Evolutionary conservation across 2,113 vertebrate species (phyloP).

Genomic region (Misgurnus anguillicaudatus): DNA sequence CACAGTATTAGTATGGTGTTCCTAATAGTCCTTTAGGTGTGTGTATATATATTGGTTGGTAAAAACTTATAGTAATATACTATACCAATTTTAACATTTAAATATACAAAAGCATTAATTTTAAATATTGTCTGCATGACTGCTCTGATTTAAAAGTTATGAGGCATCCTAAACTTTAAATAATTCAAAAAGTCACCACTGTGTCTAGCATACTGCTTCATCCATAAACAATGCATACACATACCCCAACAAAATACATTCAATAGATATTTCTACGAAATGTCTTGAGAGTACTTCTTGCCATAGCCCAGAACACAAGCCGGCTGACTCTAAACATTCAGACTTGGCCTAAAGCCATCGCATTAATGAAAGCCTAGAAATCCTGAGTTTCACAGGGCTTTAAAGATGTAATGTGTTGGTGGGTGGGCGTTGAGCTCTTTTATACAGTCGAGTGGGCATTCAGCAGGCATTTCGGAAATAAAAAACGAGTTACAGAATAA

Average conservation of each 20-base stretch:
- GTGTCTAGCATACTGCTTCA: not conserved
- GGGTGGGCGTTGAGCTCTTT: conserved; percentile 2
- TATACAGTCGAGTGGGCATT: conserved; percentile 25
- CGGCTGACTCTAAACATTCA: not conserved
- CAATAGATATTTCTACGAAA: not conserved
- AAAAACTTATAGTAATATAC: too few species aligned
- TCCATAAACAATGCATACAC: not conserved
- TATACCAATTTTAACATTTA: not conserved
- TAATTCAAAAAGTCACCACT: not conserved
- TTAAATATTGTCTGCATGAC: not conserved
- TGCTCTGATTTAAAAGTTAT: not conserved
- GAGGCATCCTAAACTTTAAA: not conserved
- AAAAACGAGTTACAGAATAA: conserved; percentile 9
- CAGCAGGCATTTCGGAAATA: not conserved
- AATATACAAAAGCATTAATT: not conserved
- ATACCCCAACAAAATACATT: not conserved
- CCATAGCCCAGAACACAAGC: not conserved
- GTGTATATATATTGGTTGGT: too few species aligned
- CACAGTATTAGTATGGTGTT: too few species aligned
- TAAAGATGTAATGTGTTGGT: not conserved
- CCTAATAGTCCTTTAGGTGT: too few species aligned
- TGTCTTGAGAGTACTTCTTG: not conserved
- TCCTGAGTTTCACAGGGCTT: conserved; percentile 25
- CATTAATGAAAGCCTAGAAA: conserved; percentile 27
- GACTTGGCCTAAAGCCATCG: not conserved